These are phyloP conservation scores for Spea hammondii DNA, from an alignment of 2,797 vertebrate genomes.

Conservation along the genomic window DNA sequence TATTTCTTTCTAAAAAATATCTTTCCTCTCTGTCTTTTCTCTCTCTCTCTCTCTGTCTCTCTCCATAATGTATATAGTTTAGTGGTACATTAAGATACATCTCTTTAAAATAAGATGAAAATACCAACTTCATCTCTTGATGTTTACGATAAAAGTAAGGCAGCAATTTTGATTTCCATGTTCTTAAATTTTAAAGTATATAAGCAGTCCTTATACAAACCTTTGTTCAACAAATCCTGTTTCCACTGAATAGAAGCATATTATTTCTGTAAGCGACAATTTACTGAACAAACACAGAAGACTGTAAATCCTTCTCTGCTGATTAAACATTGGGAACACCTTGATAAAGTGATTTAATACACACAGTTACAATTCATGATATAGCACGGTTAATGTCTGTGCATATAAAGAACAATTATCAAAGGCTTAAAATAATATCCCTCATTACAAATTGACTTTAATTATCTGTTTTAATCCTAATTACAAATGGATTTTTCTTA, in stretches of 20 bases:
- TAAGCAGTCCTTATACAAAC: neutral
- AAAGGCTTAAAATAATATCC: conserved; percentile 37
- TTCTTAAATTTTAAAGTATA: neutral
- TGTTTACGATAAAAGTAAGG: too few relatives aligned
- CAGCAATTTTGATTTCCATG: too few relatives aligned
- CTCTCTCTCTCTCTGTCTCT: too few relatives aligned
- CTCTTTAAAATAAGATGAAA: too few relatives aligned
- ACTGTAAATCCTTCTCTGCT: conserved; percentile 31
- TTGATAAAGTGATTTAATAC: conserved; percentile 27
- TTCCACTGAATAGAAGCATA: neutral
- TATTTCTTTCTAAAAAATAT: too few relatives aligned
- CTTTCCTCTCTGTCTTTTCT: too few relatives aligned
- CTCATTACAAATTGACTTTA: conserved; percentile 42
- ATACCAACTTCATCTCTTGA: too few relatives aligned
- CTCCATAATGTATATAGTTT: too few relatives aligned
- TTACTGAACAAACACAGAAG: neutral
- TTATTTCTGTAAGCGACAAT: neutral
- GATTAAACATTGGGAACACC: conserved; percentile 13
- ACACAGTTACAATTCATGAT: conserved; percentile 28
- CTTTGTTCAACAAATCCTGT: neutral
- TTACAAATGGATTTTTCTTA: conserved; percentile 46
- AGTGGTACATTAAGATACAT: too few relatives aligned
- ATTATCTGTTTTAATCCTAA: conserved; percentile 48
- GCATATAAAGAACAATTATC: conserved; percentile 26
- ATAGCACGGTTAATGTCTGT: conserved; percentile 21